Base-by-base conservation (phyloP, 2,888 invertebrate species). In the Eupithecia pulchellata region DNA sequence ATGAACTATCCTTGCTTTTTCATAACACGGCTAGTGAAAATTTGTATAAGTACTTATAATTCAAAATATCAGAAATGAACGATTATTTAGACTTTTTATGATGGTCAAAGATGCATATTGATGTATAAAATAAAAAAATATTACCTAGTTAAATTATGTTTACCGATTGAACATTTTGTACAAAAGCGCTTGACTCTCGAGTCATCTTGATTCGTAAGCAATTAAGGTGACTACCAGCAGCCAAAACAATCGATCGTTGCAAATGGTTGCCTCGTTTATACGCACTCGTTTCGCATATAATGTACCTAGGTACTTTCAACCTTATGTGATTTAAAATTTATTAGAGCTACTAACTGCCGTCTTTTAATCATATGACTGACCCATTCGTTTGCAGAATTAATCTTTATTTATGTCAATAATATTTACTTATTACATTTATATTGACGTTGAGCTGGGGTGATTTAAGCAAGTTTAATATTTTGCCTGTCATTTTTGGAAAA, bases 191-290 rank as follows among this genome's bases (percentile, higher is more conserved):
- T 86, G 84, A 87, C 82, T 83, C 81, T 80, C 86, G 84, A 88
- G 90, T 89, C 91, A 87, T 88, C 91, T 91, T 92, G 90, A 93
- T 91, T 91, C 89, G 86, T 82, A 86, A 89, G 89, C 93, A 94
- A 94, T 94, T 93, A 93, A 92, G 92, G 90, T 86, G 92, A 85
- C 89, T 89, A 80, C 87, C 83, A 85, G 89, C 93, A 94, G 93
- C 93, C 93, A 90, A 92, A 93, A 93, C 93, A 94, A 94, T 93
- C 93, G 91, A 93, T 94, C 92, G 88, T 80, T 87, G 83, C 89
- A 91, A 92, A 90, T 91, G 91, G 88, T 81, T 86, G 86, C 84
- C 87, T 88, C 85, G 87, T 84, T 84, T 84, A 81, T 81, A 84
- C 85, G 81, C 84, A 76, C 72, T 72, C 57, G 69, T 72, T 66